Evolutionary conservation across 2,113 vertebrate species (phyloP).

Genomic region (Hyaena hyaena): DNA sequence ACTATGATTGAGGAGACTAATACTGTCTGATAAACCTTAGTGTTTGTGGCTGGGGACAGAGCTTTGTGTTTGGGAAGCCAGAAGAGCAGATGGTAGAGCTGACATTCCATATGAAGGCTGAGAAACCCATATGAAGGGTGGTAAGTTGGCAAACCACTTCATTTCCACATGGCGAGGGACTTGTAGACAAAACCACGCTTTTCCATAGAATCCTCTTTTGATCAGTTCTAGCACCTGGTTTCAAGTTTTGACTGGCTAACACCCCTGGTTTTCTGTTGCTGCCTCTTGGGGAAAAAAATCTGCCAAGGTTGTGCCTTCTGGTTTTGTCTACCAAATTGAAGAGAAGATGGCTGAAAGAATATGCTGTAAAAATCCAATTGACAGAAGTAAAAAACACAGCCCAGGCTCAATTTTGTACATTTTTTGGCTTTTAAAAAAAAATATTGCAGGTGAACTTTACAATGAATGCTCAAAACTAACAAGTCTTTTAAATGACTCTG

Average conservation of each 20-base stretch:
- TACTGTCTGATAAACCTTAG: neutral
- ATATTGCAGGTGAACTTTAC: slow-evolving; percentile 65
- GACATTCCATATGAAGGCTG: neutral
- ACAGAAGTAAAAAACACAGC: neutral
- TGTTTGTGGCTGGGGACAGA: neutral
- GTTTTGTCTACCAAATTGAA: slow-evolving; percentile 54
- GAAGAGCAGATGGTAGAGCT: neutral
- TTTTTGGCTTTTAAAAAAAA: slow-evolving; percentile 18
- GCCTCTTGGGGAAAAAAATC: slow-evolving; percentile 17
- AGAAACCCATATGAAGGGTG: neutral
- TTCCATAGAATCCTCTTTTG: neutral
- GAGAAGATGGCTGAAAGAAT: slow-evolving; percentile 7
- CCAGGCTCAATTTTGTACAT: slow-evolving; percentile 43
- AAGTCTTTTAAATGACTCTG: slow-evolving; percentile 76
- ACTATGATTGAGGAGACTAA: neutral
- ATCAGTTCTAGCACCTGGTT: neutral
- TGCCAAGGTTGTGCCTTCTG: neutral
- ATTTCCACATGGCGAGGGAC: neutral
- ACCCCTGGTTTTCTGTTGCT: neutral
- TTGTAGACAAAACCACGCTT: neutral
- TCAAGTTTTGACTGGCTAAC: slow-evolving; percentile 29
- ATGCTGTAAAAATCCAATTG: slow-evolving; percentile 18
- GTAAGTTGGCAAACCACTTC: neutral
- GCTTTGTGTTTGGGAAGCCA: slow-evolving; percentile 4
- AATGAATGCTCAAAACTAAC: slow-evolving; percentile 69